phyloP scores from a whole-genome alignment of 2,797 vertebrate species.

The Mastacembelus armatus region DNA sequence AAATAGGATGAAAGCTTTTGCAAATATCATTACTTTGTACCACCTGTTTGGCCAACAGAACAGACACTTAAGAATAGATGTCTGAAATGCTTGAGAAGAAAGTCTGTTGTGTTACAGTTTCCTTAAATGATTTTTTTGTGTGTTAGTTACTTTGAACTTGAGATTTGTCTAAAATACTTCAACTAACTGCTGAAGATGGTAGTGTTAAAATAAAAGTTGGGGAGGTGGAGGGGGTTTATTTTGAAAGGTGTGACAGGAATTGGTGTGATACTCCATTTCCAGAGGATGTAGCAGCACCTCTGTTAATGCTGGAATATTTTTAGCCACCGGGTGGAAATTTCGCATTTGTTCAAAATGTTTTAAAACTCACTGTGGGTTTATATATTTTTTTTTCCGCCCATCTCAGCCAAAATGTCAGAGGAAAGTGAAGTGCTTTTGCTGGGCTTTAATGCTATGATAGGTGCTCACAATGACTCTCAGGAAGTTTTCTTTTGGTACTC shows the following conservation, averaged over 20 bases:
- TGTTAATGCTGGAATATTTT: conserved; percentile 65
- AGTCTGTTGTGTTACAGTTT: background rate
- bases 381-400: too few relatives aligned
- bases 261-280: conserved; percentile 11
- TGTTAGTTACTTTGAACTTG: background rate
- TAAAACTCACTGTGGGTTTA: conserved; percentile 15
- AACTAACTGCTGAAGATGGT: background rate
- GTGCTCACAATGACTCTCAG: background rate
- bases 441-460: background rate
- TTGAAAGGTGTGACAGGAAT: conserved; percentile 35
- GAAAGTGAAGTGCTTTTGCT: background rate
- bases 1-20: background rate
- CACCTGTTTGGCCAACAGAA: too few relatives aligned
- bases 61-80: too few relatives aligned
- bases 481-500: background rate
- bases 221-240: conserved; percentile 36
- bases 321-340: conserved; percentile 60
- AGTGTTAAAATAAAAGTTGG: too few relatives aligned
- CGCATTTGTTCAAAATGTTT: conserved; percentile 51
- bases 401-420: background rate
- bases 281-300: conserved; percentile 64
- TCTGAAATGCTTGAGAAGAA: background rate
- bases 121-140: background rate
- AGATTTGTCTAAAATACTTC: too few relatives aligned
- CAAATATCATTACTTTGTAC: too few relatives aligned